These are phyloP conservation scores for Drosophila mayaguana DNA, from an alignment of 2,888 invertebrate genomes.

Conservation along the genomic window DNA sequence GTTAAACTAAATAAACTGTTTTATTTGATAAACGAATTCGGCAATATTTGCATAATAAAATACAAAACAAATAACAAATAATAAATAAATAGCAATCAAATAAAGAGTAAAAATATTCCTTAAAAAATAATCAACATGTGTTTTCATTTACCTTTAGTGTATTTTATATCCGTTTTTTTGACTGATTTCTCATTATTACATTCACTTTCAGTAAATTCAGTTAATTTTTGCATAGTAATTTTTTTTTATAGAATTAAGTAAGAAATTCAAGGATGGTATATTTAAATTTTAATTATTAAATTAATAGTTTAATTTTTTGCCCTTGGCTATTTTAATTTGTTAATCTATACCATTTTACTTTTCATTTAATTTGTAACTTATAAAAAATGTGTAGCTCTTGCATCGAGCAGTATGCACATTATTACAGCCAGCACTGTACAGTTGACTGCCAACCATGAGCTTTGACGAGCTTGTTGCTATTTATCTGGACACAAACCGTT, in stretches of 20 bases:
- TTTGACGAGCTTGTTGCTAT: background rate
- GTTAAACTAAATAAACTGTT: constrained; percentile 27
- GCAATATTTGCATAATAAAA: constrained; percentile 76
- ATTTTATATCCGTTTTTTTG: background rate
- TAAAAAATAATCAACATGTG: constrained; percentile 2
- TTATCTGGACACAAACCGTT: background rate
- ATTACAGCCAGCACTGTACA: background rate
- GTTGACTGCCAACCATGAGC: background rate
- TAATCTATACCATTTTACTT: background rate
- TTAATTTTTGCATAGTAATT: too few relatives aligned
- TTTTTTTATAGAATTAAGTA: too few relatives aligned
- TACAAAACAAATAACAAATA: constrained; percentile 31
- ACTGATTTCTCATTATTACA: background rate
- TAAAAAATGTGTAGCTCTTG: background rate
- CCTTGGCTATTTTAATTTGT: background rate
- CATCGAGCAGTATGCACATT: background rate
- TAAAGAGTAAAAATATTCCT: constrained; percentile 52
- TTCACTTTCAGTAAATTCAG: background rate
- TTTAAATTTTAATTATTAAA: background rate
- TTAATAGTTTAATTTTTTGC: background rate
- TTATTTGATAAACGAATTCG: constrained; percentile 50
- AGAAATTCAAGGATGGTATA: background rate
- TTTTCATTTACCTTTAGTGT: background rate
- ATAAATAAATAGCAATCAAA: constrained; percentile 58
- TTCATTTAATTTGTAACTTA: too few relatives aligned